Base-by-base conservation (phyloP, 2,113 vertebrate species). In the Mixornis gularis region DNA sequence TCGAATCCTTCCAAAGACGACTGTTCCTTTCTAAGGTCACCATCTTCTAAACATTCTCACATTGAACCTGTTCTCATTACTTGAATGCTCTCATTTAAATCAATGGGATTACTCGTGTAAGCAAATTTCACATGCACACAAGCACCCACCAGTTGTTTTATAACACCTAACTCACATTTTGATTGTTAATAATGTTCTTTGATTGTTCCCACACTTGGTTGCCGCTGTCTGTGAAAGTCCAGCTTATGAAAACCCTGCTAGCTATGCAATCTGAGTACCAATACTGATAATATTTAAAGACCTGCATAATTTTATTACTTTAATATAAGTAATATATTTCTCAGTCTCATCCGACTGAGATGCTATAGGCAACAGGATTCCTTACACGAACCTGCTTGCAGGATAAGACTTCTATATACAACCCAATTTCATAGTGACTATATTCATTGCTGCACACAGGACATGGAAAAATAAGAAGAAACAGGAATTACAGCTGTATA, bases 131-230 rank as follows among this genome's bases (percentile, higher is more conserved):
- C 78, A 73, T 69, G 87, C 81, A 72, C 30, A 48, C 74, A 77
- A 73, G 89, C 63, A 65, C 71, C 70, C 87, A 90, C 38, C 76
- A 53, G 59, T 93, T 89, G 86, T 93, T 94, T 85, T 87, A 76
- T 84, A 90, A 93, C 90, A 86, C 56, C 55, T 86, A 89, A 76
- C 70, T 87, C 84, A 59, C 43, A 65, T 93, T 92, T 87, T 94
- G 92, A 89, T 93, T 90, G 91, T 80, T 85, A 92, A 94, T 87
- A 91, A 82, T 73, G 58, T 34, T 77, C 91, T 94, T 93, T 93
- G 86, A 96, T 94, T 32, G 0, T 25, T 81, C 66, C 63, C 27
- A 43, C 70, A 65, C 46, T 91, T 30, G 59, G 36, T 36, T 74
- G 49, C 18, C 1, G 0, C 66, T 77, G 78, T 55, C 73, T 85